A percentile compares a stretch with the other conserved stretches of the same genome.
Evolutionary conservation across 2,113 vertebrate species (phyloP).

Genomic region (Hypocryptadius cinnamomeus): DNA sequence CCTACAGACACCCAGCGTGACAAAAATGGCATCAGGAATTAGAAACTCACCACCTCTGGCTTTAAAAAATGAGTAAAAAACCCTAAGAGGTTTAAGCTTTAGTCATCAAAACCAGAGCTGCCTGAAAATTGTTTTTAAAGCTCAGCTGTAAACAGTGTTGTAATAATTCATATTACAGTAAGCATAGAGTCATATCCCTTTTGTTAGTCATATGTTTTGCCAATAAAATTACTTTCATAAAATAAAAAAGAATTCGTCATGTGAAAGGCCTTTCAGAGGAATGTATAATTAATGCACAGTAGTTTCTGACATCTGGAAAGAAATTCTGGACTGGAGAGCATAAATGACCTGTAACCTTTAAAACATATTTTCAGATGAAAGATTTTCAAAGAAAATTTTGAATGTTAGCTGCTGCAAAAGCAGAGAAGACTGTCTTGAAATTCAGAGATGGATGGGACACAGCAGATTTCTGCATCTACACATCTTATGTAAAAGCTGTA

Average conservation of each 20-base stretch:
- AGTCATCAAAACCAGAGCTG: background rate
- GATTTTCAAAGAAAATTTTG: background rate
- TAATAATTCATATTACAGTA: background rate
- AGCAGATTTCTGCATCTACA: background rate
- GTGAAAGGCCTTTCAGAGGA: background rate
- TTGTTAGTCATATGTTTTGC: slow-evolving; percentile 19
- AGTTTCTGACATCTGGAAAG: background rate
- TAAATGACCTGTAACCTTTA: background rate
- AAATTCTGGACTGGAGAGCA: background rate
- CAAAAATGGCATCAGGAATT: background rate
- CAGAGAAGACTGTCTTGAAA: background rate
- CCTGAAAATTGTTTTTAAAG: background rate
- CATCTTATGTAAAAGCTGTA: background rate
- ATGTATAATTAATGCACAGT: background rate
- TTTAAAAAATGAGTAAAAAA: background rate
- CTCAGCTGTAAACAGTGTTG: slow-evolving; percentile 2
- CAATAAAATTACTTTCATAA: background rate
- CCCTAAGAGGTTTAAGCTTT: background rate
- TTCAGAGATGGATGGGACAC: background rate
- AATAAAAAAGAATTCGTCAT: background rate
- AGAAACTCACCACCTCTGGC: background rate
- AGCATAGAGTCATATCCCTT: background rate
- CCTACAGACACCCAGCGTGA: background rate
- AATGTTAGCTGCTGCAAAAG: background rate
- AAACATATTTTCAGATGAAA: background rate